These are phyloP conservation scores for Athalia rosae DNA, from an alignment of 2,888 invertebrate species.

Conservation along the genomic window DNA sequence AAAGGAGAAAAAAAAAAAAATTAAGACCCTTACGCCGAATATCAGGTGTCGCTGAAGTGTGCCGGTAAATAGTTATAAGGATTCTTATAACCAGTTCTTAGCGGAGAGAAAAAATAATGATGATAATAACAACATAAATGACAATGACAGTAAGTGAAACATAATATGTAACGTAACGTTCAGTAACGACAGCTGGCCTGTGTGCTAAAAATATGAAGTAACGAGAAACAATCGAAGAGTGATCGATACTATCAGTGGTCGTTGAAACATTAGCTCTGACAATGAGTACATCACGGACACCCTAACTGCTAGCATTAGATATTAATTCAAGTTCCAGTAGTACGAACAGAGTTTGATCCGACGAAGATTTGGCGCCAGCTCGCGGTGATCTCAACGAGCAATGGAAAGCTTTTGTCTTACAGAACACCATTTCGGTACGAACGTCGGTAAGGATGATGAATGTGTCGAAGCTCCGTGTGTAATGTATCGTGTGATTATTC, in stretches of 20 bases:
- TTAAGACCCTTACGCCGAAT: too few species aligned
- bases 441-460: constrained; percentile 4
- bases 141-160: background rate
- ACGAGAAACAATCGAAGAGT: constrained; percentile 65
- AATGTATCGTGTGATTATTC: constrained; percentile 5
- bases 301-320: constrained; percentile 35
- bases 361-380: constrained; percentile 41
- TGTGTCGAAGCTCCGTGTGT: constrained; percentile 1
- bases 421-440: background rate
- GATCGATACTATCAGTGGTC: constrained; percentile 63
- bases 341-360: constrained; percentile 25
- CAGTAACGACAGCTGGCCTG: constrained; percentile 53
- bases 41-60: too few species aligned
- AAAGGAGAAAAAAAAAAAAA: too few species aligned
- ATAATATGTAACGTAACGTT: constrained; percentile 50
- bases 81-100: too few species aligned
- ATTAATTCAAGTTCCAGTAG: constrained; percentile 44
- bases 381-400: constrained; percentile 11
- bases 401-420: background rate
- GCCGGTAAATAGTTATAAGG: too few species aligned
- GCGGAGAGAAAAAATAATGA: too few species aligned
- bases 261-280: constrained; percentile 25
- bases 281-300: constrained; percentile 39
- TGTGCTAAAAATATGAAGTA: constrained; percentile 65
- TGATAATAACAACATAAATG: too few species aligned